Conservation (phyloP, 2,888 invertebrate genomes). For the Orthosia gracilis region DNA sequence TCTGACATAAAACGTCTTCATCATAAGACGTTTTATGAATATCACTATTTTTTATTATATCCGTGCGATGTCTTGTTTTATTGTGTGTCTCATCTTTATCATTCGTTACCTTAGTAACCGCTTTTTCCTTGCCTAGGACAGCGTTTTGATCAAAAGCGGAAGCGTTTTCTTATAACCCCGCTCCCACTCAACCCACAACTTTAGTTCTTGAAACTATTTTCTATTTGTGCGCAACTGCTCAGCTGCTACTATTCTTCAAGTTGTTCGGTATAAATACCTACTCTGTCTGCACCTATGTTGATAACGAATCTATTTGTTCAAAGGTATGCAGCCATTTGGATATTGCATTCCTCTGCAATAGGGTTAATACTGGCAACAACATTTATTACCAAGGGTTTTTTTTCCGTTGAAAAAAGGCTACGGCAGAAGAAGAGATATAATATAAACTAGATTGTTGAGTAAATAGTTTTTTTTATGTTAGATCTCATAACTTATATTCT, state of each 20-base stretch:
- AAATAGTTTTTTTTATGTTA: background rate
- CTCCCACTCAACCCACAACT: conserved; percentile 71
- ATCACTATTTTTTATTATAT: background rate
- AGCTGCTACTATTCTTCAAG: conserved; percentile 88
- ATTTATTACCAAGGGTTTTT: background rate
- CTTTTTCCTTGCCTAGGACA: background rate
- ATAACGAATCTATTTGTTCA: conserved; percentile 44
- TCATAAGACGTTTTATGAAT: background rate
- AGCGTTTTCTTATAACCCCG: conserved; percentile 58
- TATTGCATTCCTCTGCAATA: conserved; percentile 17
- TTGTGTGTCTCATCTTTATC: background rate
- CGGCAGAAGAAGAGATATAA: background rate
- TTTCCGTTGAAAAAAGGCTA: background rate
- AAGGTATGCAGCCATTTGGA: conserved; percentile 29
- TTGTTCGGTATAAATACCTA: conserved; percentile 82
- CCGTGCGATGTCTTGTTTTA: background rate
- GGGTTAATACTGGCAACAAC: background rate
- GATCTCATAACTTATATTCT: background rate
- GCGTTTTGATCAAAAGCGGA: background rate
- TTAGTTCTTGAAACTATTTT: conserved; percentile 90
- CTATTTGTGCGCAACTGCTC: conserved; percentile 88
- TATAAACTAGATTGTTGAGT: background rate
- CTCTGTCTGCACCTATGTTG: conserved; percentile 49
- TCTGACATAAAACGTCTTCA: too few species aligned
- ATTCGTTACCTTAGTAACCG: background rate